A percentile compares a stretch with the other conserved stretches of the same genome.
Evolutionary conservation across 2,888 invertebrate genomes (phyloP).

Genomic region (Scotopteryx bipunctaria): DNA sequence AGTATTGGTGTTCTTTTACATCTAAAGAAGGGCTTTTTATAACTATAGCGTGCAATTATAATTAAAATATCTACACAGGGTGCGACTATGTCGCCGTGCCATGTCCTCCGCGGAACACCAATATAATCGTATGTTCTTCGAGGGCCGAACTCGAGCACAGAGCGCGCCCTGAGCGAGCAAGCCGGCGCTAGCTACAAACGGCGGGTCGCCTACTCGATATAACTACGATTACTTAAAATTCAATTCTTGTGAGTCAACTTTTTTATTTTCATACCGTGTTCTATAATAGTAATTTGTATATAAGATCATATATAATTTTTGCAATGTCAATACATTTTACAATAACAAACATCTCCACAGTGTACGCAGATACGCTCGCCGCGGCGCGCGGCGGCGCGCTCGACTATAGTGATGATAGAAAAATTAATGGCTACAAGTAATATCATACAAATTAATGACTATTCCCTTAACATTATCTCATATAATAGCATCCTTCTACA

Average conservation of each 20-base stretch:
- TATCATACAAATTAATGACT: slow-evolving; percentile 84
- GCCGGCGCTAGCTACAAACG: slow-evolving; percentile 47
- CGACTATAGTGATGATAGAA: slow-evolving; percentile 75
- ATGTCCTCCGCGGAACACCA: slow-evolving; percentile 31
- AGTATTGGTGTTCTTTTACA: slow-evolving; percentile 29
- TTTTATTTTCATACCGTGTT: slow-evolving; percentile 82
- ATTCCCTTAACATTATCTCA: slow-evolving; percentile 83
- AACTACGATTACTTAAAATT: slow-evolving; percentile 74
- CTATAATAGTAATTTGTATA: slow-evolving; percentile 83
- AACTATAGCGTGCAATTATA: slow-evolving; percentile 31
- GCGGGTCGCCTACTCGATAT: slow-evolving; percentile 64
- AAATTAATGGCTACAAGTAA: slow-evolving; percentile 81
- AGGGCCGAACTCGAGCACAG: slow-evolving; percentile 25
- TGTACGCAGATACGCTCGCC: slow-evolving; percentile 74
- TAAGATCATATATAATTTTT: slow-evolving; percentile 83
- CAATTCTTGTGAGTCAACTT: slow-evolving; percentile 80
- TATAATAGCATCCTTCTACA: slow-evolving; percentile 82
- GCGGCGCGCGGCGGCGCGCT: slow-evolving; percentile 35
- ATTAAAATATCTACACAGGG: slow-evolving; percentile 31
- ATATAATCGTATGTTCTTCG: slow-evolving; percentile 33
- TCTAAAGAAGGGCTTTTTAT: slow-evolving; percentile 28
- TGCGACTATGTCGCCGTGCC: slow-evolving; percentile 31
- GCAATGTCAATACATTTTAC: slow-evolving; percentile 83
- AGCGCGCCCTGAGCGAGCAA: slow-evolving; percentile 34
- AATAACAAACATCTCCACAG: slow-evolving; percentile 81